phyloP scores from a whole-genome alignment of 1,140 invertebrate species.

The Diabrotica virgifera region DNA sequence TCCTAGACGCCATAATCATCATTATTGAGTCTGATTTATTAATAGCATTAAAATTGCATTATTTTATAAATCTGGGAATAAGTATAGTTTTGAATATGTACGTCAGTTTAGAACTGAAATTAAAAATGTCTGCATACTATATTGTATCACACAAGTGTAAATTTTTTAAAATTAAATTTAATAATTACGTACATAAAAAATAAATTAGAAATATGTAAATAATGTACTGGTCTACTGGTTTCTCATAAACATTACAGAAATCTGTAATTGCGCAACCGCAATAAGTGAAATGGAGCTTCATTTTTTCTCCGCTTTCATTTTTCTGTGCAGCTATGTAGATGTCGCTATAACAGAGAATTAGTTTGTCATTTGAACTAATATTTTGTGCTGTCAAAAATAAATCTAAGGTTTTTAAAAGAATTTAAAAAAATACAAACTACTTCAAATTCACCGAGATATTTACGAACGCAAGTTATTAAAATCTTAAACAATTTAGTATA shows the following conservation, averaged over 20 bases:
- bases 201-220: too few relatives aligned
- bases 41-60: too few relatives aligned
- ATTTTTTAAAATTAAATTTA: too few relatives aligned
- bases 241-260: neutral
- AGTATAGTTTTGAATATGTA: too few relatives aligned
- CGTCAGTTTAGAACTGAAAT: too few relatives aligned
- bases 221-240: too few relatives aligned
- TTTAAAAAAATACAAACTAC: constrained; percentile 6
- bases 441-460: constrained; percentile 1
- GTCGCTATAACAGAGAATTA: constrained; percentile 4
- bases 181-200: too few relatives aligned
- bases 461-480: neutral
- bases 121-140: too few relatives aligned
- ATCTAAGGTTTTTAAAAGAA: constrained; percentile 14
- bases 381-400: constrained; percentile 28
- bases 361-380: constrained; percentile 23
- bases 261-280: constrained; percentile 11
- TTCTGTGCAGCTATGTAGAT: constrained; percentile 5
- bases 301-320: neutral
- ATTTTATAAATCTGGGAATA: too few relatives aligned
- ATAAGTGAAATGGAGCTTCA: neutral
- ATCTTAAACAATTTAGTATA: constrained; percentile 1
- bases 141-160: too few relatives aligned
- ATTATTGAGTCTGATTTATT: too few relatives aligned
- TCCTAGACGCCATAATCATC: too few relatives aligned